Base-by-base conservation (phyloP, 2,113 vertebrate species). In the Gadus chalcogrammus region DNA sequence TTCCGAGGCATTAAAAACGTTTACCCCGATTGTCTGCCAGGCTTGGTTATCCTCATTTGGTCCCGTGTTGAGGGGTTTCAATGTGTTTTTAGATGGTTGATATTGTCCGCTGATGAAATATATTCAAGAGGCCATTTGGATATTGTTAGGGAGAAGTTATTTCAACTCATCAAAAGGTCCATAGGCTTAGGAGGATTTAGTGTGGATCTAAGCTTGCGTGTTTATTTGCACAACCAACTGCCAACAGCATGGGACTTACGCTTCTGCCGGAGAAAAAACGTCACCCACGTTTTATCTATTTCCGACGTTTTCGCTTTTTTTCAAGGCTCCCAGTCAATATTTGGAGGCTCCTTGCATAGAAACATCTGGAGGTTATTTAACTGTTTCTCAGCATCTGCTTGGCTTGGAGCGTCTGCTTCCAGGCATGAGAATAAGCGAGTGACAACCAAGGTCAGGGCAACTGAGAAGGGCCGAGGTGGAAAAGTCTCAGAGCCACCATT, bases 291-390 rank as follows among this genome's bases (percentile, higher is more conserved):
- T 48, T 48, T 48, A 48, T 48, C 12, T 48, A 48, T 13, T 48
- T 17, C n/a, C 11, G 38, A 66, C 80, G 77, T 79, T 77, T 71
- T 61, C 16, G 28, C 65, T 31, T 52, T 67, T 77, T 69, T 72
- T 68, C 72, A 28, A 31, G 75, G 65, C 61, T 67, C 56, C 60
- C 13, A 0, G 65, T 67, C 38, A 17, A 78, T 79, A 82, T 86
- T 79, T 77, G 66, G 6, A 48, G 73, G 27, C 64, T 74, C 73
- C 64, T 66, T 71, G 74, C 77, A 62, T 35, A 69, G 42, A 61
- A 84, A 86, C 88, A 90, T 90, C 87, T 90, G 88, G 88, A 85
- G 87, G 61, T 67, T 74, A 85, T 90, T 90, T 81, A 67, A 52
- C 61, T 76, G 79, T 83, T 90, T 86, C 84, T 87, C 83, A 86